Evolutionary conservation across 2,797 vertebrate species (phyloP).

Genomic region (Alectoris magna): DNA sequence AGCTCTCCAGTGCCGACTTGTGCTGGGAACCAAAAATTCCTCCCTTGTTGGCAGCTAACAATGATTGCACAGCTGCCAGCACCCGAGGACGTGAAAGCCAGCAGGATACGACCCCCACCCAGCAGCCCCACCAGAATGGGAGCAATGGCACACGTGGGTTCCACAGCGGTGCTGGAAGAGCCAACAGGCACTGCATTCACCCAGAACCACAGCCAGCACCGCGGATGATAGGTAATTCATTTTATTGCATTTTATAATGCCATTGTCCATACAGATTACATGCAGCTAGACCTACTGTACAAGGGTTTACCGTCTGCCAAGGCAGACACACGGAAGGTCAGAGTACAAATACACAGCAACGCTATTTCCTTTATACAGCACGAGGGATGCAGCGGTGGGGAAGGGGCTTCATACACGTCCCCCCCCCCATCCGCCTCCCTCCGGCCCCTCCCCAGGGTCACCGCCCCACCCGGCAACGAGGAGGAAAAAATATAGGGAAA

Average conservation of each 20-base stretch:
- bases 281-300: conserved; percentile 93
- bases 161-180: not conserved
- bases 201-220: not conserved
- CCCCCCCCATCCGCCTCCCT: not conserved
- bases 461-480: not conserved
- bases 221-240: conserved; percentile 85
- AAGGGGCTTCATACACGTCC: conserved; percentile 42
- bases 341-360: conserved; percentile 89
- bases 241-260: conserved; percentile 96
- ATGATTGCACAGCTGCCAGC: not conserved
- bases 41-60: not conserved
- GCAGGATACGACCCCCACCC: not conserved
- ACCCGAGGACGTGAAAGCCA: rapidly evolving
- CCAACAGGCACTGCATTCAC: rapidly evolving
- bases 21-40: not conserved
- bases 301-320: conserved; percentile 88
- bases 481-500: rapidly evolving
- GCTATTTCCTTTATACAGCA: conserved; percentile 85
- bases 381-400: conserved; percentile 78
- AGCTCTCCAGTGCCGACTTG: not conserved
- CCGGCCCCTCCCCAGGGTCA: not conserved
- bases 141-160: no score
- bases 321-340: conserved; percentile 91
- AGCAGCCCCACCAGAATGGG: not conserved
- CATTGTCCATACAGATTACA: conserved; percentile 93